Percentiles rank a stretch among this genome's conserved stretches.
These are phyloP conservation scores for Halyomorpha halys DNA, from an alignment of 1,140 invertebrate genomes.

Conservation along the genomic window DNA sequence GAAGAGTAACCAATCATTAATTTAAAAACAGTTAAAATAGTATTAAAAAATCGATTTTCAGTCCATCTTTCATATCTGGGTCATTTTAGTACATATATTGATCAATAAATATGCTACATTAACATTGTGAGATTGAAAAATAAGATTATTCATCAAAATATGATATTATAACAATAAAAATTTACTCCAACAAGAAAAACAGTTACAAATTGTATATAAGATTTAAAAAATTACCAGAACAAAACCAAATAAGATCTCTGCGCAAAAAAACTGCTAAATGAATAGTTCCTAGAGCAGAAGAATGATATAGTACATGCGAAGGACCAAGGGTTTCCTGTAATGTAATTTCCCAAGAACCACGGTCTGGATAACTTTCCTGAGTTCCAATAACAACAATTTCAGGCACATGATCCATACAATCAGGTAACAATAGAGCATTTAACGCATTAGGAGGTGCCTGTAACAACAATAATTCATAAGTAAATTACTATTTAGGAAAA, in stretches of 20 bases:
- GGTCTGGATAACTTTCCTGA: conserved; percentile 78
- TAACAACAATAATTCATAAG: conserved; percentile 10
- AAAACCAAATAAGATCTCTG: conserved; percentile 88
- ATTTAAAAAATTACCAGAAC: conserved; percentile 42
- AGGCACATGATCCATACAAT: conserved; percentile 69
- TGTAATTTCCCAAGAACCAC: conserved; percentile 80
- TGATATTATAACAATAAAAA: too few relatives aligned
- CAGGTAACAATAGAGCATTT: conserved; percentile 80
- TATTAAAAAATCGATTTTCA: too few relatives aligned
- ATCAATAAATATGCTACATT: too few relatives aligned
- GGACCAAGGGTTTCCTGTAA: conserved; percentile 85
- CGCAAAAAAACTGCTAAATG: conserved; percentile 77
- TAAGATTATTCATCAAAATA: too few relatives aligned
- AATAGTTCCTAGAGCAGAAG: conserved; percentile 68
- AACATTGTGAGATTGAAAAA: too few relatives aligned
- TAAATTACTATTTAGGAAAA: not conserved
- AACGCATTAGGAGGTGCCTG: conserved; percentile 49
- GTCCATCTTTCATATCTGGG: too few relatives aligned
- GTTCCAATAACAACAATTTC: conserved; percentile 87
- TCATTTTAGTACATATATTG: too few relatives aligned
- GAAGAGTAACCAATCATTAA: too few relatives aligned
- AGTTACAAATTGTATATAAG: too few relatives aligned
- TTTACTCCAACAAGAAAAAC: too few relatives aligned
- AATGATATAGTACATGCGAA: conserved; percentile 77
- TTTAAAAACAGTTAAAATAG: too few relatives aligned